Percentiles rank a stretch among this genome's conserved stretches.
Evolutionary conservation across 2,888 invertebrate species (phyloP).

Genomic region (Salpingus planirostris): DNA sequence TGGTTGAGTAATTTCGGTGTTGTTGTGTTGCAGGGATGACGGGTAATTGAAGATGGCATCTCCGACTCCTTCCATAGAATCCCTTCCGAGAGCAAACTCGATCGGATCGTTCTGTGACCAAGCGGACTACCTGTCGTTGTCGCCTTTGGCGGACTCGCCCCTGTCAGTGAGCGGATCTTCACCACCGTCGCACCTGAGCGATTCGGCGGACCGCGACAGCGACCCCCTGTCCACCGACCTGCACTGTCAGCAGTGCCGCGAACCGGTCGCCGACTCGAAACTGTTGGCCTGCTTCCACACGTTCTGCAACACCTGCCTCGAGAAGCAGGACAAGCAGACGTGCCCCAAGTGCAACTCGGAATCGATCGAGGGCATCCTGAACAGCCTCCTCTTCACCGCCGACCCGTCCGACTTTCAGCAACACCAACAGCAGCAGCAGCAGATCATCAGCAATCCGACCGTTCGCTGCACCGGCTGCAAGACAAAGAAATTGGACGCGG

Average conservation of each 20-base stretch:
- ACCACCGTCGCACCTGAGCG: conserved; percentile 75
- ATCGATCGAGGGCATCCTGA: conserved; percentile 43
- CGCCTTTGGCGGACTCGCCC: conserved; percentile 57
- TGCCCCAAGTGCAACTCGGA: conserved; percentile 59
- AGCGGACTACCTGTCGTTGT: conserved; percentile 61
- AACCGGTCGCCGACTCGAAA: conserved; percentile 65
- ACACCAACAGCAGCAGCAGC: too few relatives aligned
- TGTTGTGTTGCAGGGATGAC: conserved; percentile 67
- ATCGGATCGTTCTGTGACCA: conserved; percentile 79
- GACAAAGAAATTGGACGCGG: conserved; percentile 87
- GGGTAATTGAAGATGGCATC: conserved; percentile 91
- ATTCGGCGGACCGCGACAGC: conserved; percentile 66
- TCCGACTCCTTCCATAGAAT: conserved; percentile 86
- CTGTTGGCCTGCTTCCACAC: conserved; percentile 76
- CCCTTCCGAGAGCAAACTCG: conserved; percentile 83
- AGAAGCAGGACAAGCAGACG: conserved; percentile 66
- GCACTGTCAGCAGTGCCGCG: conserved; percentile 63
- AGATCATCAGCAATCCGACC: conserved; percentile 1
- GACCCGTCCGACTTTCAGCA: too few relatives aligned
- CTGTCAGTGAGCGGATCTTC: conserved; percentile 80
- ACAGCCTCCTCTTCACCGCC: conserved; percentile 34
- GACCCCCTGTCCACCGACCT: conserved; percentile 37
- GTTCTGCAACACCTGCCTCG: conserved; percentile 75
- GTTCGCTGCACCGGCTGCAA: conserved; percentile 93
- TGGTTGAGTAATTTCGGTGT: too few relatives aligned